These are phyloP conservation scores for Conistra vaccinii DNA, from an alignment of 2,888 invertebrate species.

Conservation along the genomic window DNA sequence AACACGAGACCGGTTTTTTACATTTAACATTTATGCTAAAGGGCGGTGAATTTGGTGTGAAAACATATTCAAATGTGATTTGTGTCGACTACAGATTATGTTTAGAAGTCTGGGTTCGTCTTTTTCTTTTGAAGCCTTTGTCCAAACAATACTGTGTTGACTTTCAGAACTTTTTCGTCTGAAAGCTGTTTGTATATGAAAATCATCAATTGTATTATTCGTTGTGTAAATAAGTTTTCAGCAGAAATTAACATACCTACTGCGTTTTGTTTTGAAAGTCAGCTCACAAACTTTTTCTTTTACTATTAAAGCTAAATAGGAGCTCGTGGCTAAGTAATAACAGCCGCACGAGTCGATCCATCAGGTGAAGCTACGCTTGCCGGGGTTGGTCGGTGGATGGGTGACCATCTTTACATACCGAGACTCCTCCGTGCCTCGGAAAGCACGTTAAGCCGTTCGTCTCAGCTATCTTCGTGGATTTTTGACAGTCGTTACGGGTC, in stretches of 20 bases:
- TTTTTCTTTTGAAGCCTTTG: neutral
- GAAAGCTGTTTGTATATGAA: neutral
- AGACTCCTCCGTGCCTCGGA: no score
- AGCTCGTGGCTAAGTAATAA: no score
- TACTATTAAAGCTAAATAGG: no score
- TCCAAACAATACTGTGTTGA: neutral
- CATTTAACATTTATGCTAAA: slow-evolving; percentile 2
- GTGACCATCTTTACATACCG: no score
- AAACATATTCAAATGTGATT: slow-evolving; percentile 40
- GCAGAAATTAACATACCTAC: neutral
- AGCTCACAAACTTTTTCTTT: neutral
- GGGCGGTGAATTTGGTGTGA: slow-evolving; percentile 3
- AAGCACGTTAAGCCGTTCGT: no score
- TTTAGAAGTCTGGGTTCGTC: neutral
- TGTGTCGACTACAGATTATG: neutral
- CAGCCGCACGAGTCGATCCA: no score
- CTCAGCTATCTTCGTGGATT: no score
- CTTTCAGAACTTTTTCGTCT: neutral
- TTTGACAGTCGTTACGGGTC: no score
- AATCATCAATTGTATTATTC: neutral
- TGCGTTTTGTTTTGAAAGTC: neutral
- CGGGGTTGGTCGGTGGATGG: no score
- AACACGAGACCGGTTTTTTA: no score
- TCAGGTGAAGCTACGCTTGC: no score
- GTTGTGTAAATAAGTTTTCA: neutral